Evolutionary conservation across 2,888 invertebrate genomes (phyloP).

Genomic region (Meganola albula): DNA sequence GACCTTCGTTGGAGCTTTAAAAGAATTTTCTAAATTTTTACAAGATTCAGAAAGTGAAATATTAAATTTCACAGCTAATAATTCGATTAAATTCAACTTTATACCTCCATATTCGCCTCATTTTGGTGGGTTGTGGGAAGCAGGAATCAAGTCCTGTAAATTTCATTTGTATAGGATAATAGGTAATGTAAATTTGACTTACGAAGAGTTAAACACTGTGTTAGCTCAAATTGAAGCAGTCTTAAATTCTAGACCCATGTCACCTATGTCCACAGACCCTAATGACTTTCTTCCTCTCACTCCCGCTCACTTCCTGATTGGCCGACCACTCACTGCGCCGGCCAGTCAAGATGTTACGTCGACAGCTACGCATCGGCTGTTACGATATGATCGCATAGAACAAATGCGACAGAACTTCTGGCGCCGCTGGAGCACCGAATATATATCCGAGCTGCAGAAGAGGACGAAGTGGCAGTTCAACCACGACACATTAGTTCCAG

Average conservation of each 20-base stretch:
- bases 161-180: background rate
- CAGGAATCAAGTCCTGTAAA: background rate
- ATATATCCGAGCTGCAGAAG: too few relatives aligned
- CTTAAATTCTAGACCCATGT: conserved; percentile 3
- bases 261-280: background rate
- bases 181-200: background rate
- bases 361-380: too few relatives aligned
- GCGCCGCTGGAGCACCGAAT: too few relatives aligned
- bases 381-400: too few relatives aligned
- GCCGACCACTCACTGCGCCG: background rate
- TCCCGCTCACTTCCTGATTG: background rate
- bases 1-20: background rate
- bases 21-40: background rate
- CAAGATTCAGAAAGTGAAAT: background rate
- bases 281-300: background rate
- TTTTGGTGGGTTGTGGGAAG: background rate
- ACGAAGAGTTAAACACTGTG: background rate
- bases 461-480: too few relatives aligned
- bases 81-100: background rate
- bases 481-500: too few relatives aligned
- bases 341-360: background rate
- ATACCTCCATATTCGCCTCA: background rate
- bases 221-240: background rate
- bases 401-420: too few relatives aligned
- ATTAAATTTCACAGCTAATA: background rate